Evolutionary conservation across 1,140 invertebrate genomes (phyloP), one percentile per base, ranked within the genome.

Genomic region (Camponotus vicinus): DNA sequence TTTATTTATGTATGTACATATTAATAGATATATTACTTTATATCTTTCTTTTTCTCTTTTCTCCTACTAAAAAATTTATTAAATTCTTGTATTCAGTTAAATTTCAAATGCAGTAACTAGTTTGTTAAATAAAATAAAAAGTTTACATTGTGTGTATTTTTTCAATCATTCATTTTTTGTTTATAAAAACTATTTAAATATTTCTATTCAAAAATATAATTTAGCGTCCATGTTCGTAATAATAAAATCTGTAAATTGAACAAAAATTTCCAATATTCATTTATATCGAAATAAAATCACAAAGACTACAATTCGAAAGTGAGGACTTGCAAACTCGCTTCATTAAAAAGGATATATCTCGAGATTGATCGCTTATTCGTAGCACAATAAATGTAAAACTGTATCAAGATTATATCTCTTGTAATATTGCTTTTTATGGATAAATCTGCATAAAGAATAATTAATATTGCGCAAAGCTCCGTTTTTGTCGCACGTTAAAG

Each of bases 191-290:
- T n/a, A 61, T 6, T n/a, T 37, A 75, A 13, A 13, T n/a, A 61
- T 6, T n/a, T 37, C 15, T 42, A 61, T 76, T 21, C 3, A 59
- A 34, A 34, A 75, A 42, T 61, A 59, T 7, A 76, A 55, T 40
- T 76, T 8, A 76, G n/a, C 57, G 34, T 61, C 5, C 13, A 61
- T 21, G 21, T 67, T 32, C 32, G 45, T 37, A 15, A 21, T 79
- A 67, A 67, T 57, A 52, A 67, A 27, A 21, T 49, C 6, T 64
- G 32, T 7, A 9, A n/a, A 37, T 37, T 76, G 34, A 66, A 52
- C 34, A 32, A 40, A 63, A 37, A 37, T 66, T 66, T 45, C 11
- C 76, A 67, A 67, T 67, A 67, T 79, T 18, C 76, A n/a, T 79
- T 79, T 79, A 52, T 37, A 67, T 52, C 27, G 9, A 52, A 67